Evolutionary conservation across 2,888 invertebrate species (phyloP).

Genomic region (Parnassius glacialis): DNA sequence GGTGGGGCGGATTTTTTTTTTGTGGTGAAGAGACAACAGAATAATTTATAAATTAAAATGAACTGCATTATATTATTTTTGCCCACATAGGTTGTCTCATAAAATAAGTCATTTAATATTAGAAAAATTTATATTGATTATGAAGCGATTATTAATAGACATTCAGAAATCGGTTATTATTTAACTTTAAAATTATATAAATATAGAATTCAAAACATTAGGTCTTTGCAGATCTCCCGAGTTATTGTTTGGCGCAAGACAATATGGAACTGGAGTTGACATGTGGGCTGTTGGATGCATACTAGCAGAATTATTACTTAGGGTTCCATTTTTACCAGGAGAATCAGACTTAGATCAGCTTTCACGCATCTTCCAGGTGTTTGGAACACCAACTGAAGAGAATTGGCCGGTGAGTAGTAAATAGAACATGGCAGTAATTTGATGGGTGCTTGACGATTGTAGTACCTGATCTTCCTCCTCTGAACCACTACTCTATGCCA

Average conservation of each 20-base stretch:
- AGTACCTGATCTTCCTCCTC: too few relatives aligned
- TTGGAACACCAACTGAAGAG: conserved; percentile 96
- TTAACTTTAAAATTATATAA: too few relatives aligned
- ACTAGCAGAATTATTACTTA: conserved; percentile 94
- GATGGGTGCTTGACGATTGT: neutral
- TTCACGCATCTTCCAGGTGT: conserved; percentile 95
- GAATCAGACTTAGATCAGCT: conserved; percentile 98
- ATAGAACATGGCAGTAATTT: neutral
- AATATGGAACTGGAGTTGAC: conserved; percentile 97
- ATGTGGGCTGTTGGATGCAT: conserved; percentile 99
- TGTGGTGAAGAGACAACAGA: too few relatives aligned
- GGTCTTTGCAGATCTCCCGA: conserved; percentile 88
- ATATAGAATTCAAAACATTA: conserved; percentile 2
- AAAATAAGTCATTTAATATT: too few relatives aligned
- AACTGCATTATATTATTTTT: too few relatives aligned
- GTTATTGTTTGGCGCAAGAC: conserved; percentile 95
- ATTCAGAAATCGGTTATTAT: too few relatives aligned
- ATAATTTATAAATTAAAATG: too few relatives aligned
- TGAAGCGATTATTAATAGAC: too few relatives aligned
- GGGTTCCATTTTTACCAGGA: conserved; percentile 96
- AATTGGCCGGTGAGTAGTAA: conserved; percentile 89
- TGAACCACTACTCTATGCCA: too few relatives aligned
- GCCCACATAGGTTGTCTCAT: too few relatives aligned
- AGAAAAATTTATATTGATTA: too few relatives aligned
- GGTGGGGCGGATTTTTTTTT: too few relatives aligned